A percentile compares a stretch with the other conserved stretches of the same genome.
Conservation (phyloP, 2,888 invertebrate genomes). For the Lysandra coridon region DNA sequence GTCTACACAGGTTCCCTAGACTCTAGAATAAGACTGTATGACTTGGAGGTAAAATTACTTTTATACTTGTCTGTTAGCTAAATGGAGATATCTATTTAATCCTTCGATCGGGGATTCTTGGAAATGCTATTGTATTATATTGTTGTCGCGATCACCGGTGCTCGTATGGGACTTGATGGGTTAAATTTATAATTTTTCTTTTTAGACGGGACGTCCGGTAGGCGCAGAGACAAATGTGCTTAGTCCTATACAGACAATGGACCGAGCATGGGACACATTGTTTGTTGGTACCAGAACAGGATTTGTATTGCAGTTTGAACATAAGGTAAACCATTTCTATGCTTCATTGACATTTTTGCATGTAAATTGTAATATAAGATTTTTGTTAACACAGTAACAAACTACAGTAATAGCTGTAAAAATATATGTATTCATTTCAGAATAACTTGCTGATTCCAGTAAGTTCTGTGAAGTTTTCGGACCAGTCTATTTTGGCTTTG, state of each 20-base stretch:
- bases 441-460: constrained; percentile 78
- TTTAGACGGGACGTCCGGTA: constrained; percentile 78
- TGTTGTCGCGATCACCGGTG: no score
- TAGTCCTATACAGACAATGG: constrained; percentile 87
- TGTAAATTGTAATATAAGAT: not conserved
- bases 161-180: no score
- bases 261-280: constrained; percentile 85
- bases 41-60: constrained; percentile 70
- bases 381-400: not conserved
- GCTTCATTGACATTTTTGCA: not conserved
- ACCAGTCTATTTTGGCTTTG: constrained; percentile 84
- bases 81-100: not conserved
- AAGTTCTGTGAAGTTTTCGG: constrained; percentile 81
- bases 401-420: not conserved
- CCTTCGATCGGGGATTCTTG: no score
- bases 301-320: constrained; percentile 84
- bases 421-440: constrained; percentile 52
- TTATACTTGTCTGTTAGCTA: not conserved
- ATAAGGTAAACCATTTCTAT: constrained; percentile 74
- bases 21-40: constrained; percentile 80
- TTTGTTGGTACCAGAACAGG: constrained; percentile 88
- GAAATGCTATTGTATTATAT: no score
- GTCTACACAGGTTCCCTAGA: constrained; percentile 84
- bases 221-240: constrained; percentile 76
- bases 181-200: constrained; percentile 35